Percentiles rank a stretch among this genome's conserved stretches.
phyloP scores from a whole-genome alignment of 2,797 vertebrate species.

The Eulemur mongoz region DNA sequence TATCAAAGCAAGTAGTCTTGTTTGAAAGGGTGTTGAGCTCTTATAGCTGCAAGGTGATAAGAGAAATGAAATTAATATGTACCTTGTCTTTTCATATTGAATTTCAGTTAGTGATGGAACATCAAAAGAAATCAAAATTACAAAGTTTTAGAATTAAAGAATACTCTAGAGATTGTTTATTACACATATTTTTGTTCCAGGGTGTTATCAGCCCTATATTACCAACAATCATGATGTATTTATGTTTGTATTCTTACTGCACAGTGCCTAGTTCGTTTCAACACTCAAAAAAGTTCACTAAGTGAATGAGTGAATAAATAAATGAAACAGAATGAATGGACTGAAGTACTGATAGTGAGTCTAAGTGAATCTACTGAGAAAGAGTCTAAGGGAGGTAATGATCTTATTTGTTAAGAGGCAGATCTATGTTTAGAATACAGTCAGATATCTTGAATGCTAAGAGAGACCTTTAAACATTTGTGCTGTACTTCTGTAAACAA shows the following conservation, averaged over 20 bases:
- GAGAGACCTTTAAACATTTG: not conserved
- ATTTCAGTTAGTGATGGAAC: not conserved
- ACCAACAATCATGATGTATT: not conserved
- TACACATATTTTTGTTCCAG: not conserved
- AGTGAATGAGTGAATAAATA: not conserved
- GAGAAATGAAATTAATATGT: conserved; percentile 2
- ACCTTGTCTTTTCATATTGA: not conserved
- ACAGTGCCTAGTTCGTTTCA: not conserved
- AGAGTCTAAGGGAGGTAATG: not conserved
- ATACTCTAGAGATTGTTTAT: not conserved
- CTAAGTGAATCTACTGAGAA: not conserved
- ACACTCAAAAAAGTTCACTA: not conserved
- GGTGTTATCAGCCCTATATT: not conserved
- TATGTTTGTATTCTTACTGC: not conserved
- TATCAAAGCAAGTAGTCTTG: not conserved
- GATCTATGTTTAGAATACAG: not conserved
- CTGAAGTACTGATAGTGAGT: not conserved
- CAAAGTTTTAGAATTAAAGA: not conserved
- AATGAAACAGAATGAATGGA: not conserved
- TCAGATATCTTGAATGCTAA: not conserved
- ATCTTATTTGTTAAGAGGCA: not conserved
- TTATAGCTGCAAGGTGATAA: not conserved
- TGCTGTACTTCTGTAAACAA: not conserved
- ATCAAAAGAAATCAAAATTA: not conserved
- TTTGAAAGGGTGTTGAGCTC: not conserved